Percentiles rank a stretch among this genome's conserved stretches.
Conservation (phyloP, 2,113 vertebrate genomes). For the Oncorhynchus kisutch region DNA sequence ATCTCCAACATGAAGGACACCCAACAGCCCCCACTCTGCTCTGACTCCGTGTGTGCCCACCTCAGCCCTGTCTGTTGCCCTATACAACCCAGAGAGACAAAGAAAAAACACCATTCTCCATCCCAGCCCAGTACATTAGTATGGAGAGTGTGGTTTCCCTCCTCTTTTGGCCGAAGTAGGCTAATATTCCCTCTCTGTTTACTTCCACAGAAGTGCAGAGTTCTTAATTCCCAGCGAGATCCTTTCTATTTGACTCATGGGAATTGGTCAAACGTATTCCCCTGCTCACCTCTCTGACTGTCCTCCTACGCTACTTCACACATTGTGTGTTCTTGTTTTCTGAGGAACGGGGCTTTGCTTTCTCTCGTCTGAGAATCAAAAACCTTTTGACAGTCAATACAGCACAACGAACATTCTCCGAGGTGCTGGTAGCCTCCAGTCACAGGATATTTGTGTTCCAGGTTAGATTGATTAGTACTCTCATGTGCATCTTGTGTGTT, state of each 20-base stretch:
- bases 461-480: conserved; percentile 56
- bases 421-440: conserved; percentile 60
- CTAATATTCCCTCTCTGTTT: too few relatives aligned
- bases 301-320: neutral
- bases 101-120: too few relatives aligned
- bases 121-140: too few relatives aligned
- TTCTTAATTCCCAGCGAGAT: too few relatives aligned
- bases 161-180: too few relatives aligned
- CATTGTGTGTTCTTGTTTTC: neutral
- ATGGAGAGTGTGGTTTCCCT: too few relatives aligned
- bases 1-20: conserved; percentile 33
- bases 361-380: conserved; percentile 55
- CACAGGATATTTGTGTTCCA: conserved; percentile 60
- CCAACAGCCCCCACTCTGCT: conserved; percentile 33
- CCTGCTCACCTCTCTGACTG: neutral
- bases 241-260: too few relatives aligned
- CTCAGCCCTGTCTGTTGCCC: neutral
- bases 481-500: too few relatives aligned
- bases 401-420: neutral
- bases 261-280: too few relatives aligned
- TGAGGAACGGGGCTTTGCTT: neutral
- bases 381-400: conserved; percentile 53
- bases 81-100: neutral
- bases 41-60: conserved; percentile 15
- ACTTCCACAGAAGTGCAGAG: too few relatives aligned